These are phyloP conservation scores for Gryllus longicercus DNA, from an alignment of 2,888 invertebrate genomes.

Conservation along the genomic window DNA sequence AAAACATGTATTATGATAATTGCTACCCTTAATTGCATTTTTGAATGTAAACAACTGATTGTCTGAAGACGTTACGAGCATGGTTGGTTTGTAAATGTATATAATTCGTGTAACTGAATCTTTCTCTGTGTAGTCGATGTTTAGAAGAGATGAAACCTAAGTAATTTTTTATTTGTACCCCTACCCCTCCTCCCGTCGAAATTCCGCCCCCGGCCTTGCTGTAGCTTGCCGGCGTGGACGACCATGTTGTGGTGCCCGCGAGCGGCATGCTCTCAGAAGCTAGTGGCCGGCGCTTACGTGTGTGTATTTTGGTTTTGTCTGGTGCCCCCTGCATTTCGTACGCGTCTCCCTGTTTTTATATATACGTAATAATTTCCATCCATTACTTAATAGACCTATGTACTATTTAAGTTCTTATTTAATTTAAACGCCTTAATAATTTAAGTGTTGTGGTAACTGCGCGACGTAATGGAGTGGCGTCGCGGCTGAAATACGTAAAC, in stretches of 20 bases:
- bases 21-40: not conserved
- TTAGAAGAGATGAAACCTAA: conserved; percentile 1
- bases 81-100: conserved; percentile 2
- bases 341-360: not conserved
- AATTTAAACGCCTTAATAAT: conserved; percentile 8
- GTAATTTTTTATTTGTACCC: not conserved
- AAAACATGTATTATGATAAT: conserved; percentile 4
- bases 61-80: not conserved
- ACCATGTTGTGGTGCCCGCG: not conserved
- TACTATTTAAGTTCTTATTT: conserved; percentile 17
- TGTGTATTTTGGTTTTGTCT: conserved; percentile 17
- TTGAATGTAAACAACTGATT: not conserved
- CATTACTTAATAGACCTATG: conserved; percentile 17
- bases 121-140: conserved; percentile 17
- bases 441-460: conserved; percentile 1
- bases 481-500: conserved; percentile 17
- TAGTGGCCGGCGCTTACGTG: not conserved
- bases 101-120: conserved; percentile 1
- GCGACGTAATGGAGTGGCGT: not conserved
- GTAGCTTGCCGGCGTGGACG: not conserved
- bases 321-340: conserved; percentile 17
- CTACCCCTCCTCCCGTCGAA: not conserved
- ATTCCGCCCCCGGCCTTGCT: not conserved
- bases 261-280: not conserved
- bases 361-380: conserved; percentile 17